Evolutionary conservation across 2,797 vertebrate genomes (phyloP).

Genomic region (Serranus cabrilla): DNA sequence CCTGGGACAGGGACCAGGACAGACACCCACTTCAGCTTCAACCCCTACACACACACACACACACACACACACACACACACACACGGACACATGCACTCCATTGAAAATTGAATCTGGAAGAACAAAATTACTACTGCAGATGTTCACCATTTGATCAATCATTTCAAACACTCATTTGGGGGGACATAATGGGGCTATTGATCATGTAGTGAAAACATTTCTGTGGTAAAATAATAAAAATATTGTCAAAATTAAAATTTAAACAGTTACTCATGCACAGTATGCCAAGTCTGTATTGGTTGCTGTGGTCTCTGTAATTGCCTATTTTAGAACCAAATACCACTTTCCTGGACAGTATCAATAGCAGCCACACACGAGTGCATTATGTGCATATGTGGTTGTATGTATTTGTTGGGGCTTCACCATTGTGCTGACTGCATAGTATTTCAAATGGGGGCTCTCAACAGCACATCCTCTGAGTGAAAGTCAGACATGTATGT

Average conservation of each 20-base stretch:
- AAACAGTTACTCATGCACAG: slow-evolving; percentile 18
- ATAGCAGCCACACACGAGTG: slow-evolving; percentile 22
- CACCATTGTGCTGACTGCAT: slow-evolving; percentile 14
- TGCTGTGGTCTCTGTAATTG: slow-evolving; percentile 51
- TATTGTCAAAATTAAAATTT: slow-evolving; percentile 23
- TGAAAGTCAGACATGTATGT: slow-evolving; percentile 18
- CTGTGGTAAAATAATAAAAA: slow-evolving; percentile 48
- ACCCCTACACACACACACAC: slow-evolving; percentile 5
- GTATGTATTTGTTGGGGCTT: slow-evolving; percentile 16
- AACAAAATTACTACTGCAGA: slow-evolving; percentile 14
- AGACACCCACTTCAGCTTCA: slow-evolving; percentile 51
- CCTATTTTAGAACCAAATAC: slow-evolving; percentile 33
- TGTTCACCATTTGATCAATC: slow-evolving; percentile 42
- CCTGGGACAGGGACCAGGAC: slow-evolving; percentile 68
- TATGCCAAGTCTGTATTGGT: slow-evolving; percentile 20
- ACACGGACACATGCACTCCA: slow-evolving; percentile 19
- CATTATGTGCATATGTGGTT: slow-evolving; percentile 5
- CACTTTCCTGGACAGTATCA: slow-evolving; percentile 36
- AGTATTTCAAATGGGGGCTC: slow-evolving; percentile 8
- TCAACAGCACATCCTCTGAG: not conserved
- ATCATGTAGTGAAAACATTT: slow-evolving; percentile 39
- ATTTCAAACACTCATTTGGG: slow-evolving; percentile 15
- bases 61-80: slow-evolving; percentile 11
- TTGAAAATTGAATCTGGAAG: slow-evolving; percentile 25
- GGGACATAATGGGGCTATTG: slow-evolving; percentile 32